Evolutionary conservation across 2,113 vertebrate genomes (phyloP).

Genomic region (Balaeniceps rex): DNA sequence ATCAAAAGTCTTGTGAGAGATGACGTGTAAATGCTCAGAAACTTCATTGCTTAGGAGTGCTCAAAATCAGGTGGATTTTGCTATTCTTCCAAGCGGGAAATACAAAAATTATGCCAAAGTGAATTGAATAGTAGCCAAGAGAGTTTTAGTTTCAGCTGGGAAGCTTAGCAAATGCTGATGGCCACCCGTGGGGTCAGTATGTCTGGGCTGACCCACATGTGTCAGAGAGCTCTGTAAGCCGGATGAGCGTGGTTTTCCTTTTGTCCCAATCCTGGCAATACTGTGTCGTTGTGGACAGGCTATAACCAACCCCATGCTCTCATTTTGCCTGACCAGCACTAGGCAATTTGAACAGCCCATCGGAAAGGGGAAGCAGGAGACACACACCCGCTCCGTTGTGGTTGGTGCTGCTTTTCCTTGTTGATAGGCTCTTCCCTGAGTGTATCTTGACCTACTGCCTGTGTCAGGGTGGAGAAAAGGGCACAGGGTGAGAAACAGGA

Average conservation of each 20-base stretch:
- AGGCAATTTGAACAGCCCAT: background rate
- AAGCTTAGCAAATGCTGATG: background rate
- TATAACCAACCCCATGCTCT: background rate
- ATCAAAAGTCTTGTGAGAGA: background rate
- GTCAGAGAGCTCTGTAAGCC: background rate
- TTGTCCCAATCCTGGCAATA: background rate
- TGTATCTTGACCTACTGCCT: background rate
- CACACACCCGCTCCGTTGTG: background rate
- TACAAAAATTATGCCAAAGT: background rate
- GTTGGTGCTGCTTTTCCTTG: background rate
- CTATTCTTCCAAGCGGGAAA: background rate
- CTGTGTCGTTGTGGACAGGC: accelerated
- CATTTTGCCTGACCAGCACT: background rate
- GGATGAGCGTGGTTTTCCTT: background rate
- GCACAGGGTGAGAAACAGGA: background rate
- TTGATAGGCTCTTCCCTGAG: background rate
- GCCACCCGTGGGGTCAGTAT: background rate
- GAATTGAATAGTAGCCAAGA: background rate
- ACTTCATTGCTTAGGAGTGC: background rate
- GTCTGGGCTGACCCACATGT: background rate
- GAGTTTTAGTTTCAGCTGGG: background rate
- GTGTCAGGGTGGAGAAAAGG: background rate
- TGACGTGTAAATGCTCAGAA: background rate
- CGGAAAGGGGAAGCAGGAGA: background rate
- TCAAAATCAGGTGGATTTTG: background rate